Percentiles rank a stretch among this genome's conserved stretches.
Conservation (phyloP, 2,797 vertebrate genomes). For the Oceanodroma leucorhoa region DNA sequence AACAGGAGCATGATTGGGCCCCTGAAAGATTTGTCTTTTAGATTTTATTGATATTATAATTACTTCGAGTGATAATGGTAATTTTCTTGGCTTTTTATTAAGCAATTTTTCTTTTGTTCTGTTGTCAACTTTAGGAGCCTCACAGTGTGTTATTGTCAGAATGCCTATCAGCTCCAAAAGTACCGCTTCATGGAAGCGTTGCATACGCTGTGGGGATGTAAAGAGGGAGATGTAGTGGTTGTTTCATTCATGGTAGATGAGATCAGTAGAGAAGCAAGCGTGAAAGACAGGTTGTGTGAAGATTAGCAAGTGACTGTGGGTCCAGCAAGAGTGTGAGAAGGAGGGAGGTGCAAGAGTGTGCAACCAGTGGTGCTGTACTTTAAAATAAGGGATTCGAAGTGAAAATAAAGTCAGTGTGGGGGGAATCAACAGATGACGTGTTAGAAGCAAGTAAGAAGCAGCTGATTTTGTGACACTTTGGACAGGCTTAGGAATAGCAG, state of each 20-base stretch:
- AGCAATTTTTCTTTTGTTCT: background rate
- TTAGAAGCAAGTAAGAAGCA: background rate
- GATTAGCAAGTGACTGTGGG: background rate
- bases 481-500: background rate
- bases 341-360: background rate
- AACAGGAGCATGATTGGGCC: background rate
- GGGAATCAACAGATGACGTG: background rate
- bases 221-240: background rate
- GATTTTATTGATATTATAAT: conserved; percentile 38
- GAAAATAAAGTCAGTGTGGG: background rate
- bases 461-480: background rate
- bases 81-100: background rate
- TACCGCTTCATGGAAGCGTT: accelerated
- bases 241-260: background rate
- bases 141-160: background rate
- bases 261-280: background rate
- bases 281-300: background rate
- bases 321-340: background rate
- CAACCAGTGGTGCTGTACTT: background rate
- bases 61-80: conserved; percentile 27
- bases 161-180: accelerated
- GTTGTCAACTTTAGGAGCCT: background rate
- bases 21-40: conserved; percentile 28
- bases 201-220: background rate
- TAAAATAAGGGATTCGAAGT: background rate